phyloP scores from a whole-genome alignment of 1,140 invertebrate genomes.

The Drosophila tropicalis region DNA sequence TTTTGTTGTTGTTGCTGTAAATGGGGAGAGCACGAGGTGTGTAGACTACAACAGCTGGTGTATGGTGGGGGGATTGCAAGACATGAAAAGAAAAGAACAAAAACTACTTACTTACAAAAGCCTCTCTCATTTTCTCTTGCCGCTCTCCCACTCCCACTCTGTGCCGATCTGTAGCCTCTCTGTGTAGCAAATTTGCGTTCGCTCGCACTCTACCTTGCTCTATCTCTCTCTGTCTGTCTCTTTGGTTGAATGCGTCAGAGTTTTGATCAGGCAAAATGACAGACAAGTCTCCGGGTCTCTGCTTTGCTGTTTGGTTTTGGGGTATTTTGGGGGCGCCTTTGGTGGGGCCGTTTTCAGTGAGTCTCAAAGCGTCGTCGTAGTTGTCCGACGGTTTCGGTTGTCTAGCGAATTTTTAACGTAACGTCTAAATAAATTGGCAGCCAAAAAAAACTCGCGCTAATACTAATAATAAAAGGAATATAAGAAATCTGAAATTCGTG shows the following conservation, averaged over 20 bases:
- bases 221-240: constrained; percentile 24
- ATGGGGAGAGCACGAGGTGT: constrained; percentile 21
- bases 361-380: constrained; percentile 68
- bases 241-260: constrained; percentile 44
- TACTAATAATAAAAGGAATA: constrained; percentile 48
- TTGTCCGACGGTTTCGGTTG: constrained; percentile 47
- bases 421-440: constrained; percentile 52
- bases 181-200: constrained; percentile 9
- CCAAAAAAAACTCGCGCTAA: constrained; percentile 59
- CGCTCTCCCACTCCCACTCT: constrained; percentile 9
- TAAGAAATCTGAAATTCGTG: constrained; percentile 44
- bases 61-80: constrained; percentile 6
- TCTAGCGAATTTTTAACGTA: constrained; percentile 60
- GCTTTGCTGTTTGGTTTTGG: constrained; percentile 23
- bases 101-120: constrained; percentile 42
- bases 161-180: neutral
- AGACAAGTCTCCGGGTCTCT: constrained; percentile 17
- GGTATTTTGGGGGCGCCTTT: constrained; percentile 31
- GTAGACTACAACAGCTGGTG: constrained; percentile 21
- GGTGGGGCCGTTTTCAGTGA: constrained; percentile 59
- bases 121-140: constrained; percentile 46
- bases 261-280: constrained; percentile 34
- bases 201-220: constrained; percentile 20
- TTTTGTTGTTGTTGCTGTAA: constrained; percentile 25
- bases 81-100: constrained; percentile 20